Conservation (phyloP, 1,140 invertebrate genomes). For the Drosophila biarmipes region DNA sequence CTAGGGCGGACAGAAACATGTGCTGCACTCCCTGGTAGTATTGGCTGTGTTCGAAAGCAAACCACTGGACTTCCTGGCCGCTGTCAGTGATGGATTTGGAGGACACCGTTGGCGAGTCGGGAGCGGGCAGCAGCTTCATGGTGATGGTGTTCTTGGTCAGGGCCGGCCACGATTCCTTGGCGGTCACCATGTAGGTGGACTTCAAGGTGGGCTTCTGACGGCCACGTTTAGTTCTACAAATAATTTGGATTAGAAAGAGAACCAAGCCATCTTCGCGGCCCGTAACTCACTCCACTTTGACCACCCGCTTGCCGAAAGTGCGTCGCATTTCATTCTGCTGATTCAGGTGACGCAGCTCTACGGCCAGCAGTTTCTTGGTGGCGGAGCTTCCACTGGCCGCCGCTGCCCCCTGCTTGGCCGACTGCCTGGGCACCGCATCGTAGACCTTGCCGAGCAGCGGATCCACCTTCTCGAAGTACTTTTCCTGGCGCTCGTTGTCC, state of each 20-base stretch:
- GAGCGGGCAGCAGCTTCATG: conserved; percentile 88
- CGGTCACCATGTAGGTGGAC: conserved; percentile 88
- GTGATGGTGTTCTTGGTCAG: conserved; percentile 89
- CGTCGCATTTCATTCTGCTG: conserved; percentile 93
- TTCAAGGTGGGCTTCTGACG: conserved; percentile 86
- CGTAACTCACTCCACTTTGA: conserved; percentile 85
- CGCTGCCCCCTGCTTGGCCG: conserved; percentile 38
- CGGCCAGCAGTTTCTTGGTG: conserved; percentile 86
- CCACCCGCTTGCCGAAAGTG: conserved; percentile 93
- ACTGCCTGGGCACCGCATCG: conserved; percentile 62
- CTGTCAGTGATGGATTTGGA: conserved; percentile 27
- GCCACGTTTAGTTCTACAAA: conserved; percentile 86
- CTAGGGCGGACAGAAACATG: conserved; percentile 91
- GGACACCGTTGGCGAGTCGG: conserved; percentile 55
- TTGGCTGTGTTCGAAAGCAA: conserved; percentile 92
- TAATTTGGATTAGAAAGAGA: neutral
- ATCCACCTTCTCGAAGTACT: conserved; percentile 74
- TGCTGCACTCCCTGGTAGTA: conserved; percentile 91
- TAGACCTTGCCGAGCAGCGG: conserved; percentile 68
- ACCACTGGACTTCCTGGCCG: conserved; percentile 86
- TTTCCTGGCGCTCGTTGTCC: conserved; percentile 86
- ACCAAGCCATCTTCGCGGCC: neutral
- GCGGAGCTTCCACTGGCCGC: conserved; percentile 27
- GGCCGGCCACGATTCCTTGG: conserved; percentile 89
- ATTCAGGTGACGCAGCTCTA: conserved; percentile 92